Evolutionary conservation across 2,888 invertebrate genomes (phyloP).

Genomic region (Luperina nickerlii): DNA sequence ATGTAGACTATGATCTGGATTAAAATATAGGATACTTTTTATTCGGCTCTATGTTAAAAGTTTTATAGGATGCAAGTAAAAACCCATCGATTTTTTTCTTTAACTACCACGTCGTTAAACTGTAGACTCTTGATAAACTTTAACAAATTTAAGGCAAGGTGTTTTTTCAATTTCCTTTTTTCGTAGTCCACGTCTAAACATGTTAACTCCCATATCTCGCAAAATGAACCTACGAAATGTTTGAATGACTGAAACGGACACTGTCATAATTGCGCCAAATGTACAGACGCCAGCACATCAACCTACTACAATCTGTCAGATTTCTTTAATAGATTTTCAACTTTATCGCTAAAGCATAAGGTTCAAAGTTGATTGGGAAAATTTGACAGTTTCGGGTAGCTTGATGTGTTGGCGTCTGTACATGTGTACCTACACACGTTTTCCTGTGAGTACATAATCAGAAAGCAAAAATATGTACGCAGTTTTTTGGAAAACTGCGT

Average conservation of each 20-base stretch:
- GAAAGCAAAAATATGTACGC: not conserved
- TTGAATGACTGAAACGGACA: not conserved
- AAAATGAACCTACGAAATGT: not conserved
- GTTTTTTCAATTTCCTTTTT: not conserved
- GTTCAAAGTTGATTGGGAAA: too few relatives aligned
- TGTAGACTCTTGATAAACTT: slow-evolving; percentile 6
- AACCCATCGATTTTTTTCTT: not conserved
- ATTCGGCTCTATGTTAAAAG: not conserved
- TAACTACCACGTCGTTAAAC: slow-evolving; percentile 16
- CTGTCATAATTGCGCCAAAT: not conserved
- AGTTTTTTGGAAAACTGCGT: too few relatives aligned
- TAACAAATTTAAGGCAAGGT: slow-evolving; percentile 23
- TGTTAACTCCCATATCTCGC: too few relatives aligned
- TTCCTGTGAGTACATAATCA: not conserved
- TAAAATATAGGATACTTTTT: not conserved
- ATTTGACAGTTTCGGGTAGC: too few relatives aligned
- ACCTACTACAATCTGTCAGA: too few relatives aligned
- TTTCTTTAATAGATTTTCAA: too few relatives aligned
- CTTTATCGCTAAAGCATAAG: too few relatives aligned
- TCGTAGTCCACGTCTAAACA: not conserved
- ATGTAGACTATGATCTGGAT: not conserved
- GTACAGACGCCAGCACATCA: too few relatives aligned
- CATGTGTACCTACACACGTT: not conserved
- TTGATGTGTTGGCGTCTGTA: too few relatives aligned
- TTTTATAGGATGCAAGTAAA: not conserved